Base-by-base conservation (phyloP, 1,140 invertebrate species). In the Drosophila punjabiensis region DNA sequence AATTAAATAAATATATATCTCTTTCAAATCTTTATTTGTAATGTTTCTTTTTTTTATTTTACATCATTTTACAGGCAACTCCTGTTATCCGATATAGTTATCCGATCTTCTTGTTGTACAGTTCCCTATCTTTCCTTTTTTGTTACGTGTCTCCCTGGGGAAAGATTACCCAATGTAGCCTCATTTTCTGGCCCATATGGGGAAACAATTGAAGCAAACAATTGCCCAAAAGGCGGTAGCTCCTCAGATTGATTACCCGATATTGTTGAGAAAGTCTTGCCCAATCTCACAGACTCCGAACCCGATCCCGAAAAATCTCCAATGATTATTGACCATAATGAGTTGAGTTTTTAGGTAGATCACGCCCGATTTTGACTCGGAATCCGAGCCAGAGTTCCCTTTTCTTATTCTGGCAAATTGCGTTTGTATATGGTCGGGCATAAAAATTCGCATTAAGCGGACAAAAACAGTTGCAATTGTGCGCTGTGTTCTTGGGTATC, bases 381-480 rank as follows among this genome's bases (percentile, higher is more conserved):
- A 11, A 62, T 58, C 82, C 14, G 37, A 39, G 16, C 16, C 18
- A 5, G 10, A 58, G 53, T 79, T 62, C n/a, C 55, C 32, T 30
- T 45, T 35, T 37, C 55, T 28, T 13, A 24, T n/a, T 61, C n/a
- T 61, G 20, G 35, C 43, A 82, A 82, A 90, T 80, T 69, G 52
- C 75, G 71, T 76, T 88, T 78, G 81, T 89, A 88, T 89, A 56
- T 64, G 41, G 28, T 56, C 43, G 24, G 52, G 82, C 86, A 89
- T 90, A 90, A 59, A 77, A 77, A 90, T 89, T 89, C 85, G 86
- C 86, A 89, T 89, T 89, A 89, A 71, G 52, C 62, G 58, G 43
- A 90, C 82, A 85, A 81, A 71, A 80, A 79, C 86, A 82, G 70
- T 88, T 86, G 86, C 81, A 89, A 90, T 90, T 89, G 82, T 90